Evolutionary conservation across 2,888 invertebrate species (phyloP).

Genomic region (Nipponacmea schrenckii): DNA sequence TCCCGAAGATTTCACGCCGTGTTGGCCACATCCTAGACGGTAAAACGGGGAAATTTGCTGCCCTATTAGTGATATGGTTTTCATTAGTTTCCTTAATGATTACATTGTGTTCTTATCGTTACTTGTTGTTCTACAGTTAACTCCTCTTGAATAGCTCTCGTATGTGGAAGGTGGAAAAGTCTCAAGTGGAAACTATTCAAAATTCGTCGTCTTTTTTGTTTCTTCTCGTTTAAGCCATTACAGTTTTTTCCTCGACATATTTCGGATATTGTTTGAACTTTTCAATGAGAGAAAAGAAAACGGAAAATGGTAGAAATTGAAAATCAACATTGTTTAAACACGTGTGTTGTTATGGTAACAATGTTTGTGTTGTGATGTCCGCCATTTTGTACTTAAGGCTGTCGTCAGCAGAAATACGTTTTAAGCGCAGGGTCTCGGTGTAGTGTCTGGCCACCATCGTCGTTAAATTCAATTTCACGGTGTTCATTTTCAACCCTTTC

Average conservation of each 20-base stretch:
- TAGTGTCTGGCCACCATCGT: no score
- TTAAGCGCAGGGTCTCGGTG: no score
- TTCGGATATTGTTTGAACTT: background rate
- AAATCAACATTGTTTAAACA: slow-evolving; percentile 4
- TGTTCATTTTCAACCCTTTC: no score
- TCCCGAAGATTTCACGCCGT: no score
- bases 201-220: background rate
- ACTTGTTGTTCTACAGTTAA: slow-evolving; percentile 7
- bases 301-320: slow-evolving; percentile 4
- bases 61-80: slow-evolving; percentile 3
- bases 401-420: no score
- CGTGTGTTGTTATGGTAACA: background rate
- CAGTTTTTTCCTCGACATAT: background rate
- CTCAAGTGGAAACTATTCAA: slow-evolving; percentile 3
- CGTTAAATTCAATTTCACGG: no score
- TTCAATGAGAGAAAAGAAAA: background rate
- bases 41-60: background rate
- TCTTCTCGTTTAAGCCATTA: background rate
- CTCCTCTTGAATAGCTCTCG: slow-evolving; percentile 1
- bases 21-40: background rate
- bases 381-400: no score
- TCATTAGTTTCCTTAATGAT: background rate
- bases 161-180: background rate
- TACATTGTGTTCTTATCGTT: slow-evolving; percentile 2
- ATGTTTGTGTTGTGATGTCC: background rate